A percentile compares a stretch with the other conserved stretches of the same genome.
Conservation (phyloP, 2,797 vertebrate species). For the Poeciliopsis paucimaculata region DNA sequence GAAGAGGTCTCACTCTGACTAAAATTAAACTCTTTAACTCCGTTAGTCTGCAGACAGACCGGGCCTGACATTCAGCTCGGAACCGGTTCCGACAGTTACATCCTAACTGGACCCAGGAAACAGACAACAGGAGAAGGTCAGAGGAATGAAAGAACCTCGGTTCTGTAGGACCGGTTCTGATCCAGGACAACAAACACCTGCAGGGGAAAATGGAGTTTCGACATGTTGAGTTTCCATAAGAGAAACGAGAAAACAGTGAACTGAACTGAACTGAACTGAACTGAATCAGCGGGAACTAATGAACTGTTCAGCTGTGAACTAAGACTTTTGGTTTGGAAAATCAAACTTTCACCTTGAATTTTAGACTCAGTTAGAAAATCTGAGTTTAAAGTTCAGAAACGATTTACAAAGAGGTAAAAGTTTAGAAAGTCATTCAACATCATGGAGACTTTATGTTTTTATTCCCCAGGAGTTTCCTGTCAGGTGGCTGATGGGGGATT, state of each 20-base stretch:
- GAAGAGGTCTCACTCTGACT: constrained; percentile 27
- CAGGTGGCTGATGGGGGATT: constrained; percentile 24
- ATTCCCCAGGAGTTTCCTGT: constrained; percentile 2
- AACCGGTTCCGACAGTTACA: constrained; percentile 5
- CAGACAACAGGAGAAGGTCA: constrained; percentile 15
- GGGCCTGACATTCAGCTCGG: not conserved
- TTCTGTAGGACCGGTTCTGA: not conserved
- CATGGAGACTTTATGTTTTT: not conserved
- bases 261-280: too few species aligned
- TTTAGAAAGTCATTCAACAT: not conserved
- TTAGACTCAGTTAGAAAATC: not conserved
- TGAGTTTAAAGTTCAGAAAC: not conserved
- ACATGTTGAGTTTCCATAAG: not conserved
- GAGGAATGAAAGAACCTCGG: constrained; percentile 1
- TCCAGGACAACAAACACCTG: not conserved
- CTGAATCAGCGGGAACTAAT: too few species aligned
- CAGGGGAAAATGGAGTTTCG: not conserved
- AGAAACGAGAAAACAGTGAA: not conserved
- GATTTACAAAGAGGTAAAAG: not conserved
- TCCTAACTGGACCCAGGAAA: constrained; percentile 21
- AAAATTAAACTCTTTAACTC: constrained; percentile 34
- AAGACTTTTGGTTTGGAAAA: not conserved
- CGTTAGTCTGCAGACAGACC: not conserved
- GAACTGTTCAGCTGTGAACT: too few species aligned
- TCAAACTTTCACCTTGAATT: not conserved